Evolutionary conservation across 2,113 vertebrate genomes (phyloP), one percentile per base, ranked within the genome.

Genomic region (Piprites chloris): DNA sequence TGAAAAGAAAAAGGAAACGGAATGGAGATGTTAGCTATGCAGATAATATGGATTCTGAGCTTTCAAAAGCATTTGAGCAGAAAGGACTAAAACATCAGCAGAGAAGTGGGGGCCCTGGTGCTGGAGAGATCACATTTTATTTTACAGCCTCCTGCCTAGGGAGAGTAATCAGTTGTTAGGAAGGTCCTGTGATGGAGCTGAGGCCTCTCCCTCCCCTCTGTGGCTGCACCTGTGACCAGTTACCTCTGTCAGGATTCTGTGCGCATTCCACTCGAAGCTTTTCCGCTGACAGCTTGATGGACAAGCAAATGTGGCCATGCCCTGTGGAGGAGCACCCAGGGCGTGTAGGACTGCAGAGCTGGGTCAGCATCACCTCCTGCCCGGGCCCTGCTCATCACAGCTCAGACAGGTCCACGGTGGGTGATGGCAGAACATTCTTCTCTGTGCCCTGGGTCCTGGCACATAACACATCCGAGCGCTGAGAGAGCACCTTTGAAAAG

Each of bases 11-110:
- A 89, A 76, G 71, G 52, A 77, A 80, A 79, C 39, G 95, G 50
- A 94, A 84, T n/a, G 28, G 78, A 95, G 85, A 94, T 95, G 85
- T 93, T 90, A 87, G 90, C 88, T 91, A 90, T 96, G 90, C 91
- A 95, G 95, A 95, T 93, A 91, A 76, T 82, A 75, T 0, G 80
- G 78, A 81, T 82, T 66, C 58, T n/a, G 58, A 56, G 92, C 87
- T 95, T 95, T 90, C 73, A 92, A 72, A 95, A 87, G 52, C 23
- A 3, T 92, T 84, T 72, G 74, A 89, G 73, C 9, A 0, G 73
- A 95, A 96, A 82, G 55, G 67, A 83, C 84, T 87, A 19, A 94
- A 96, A 79, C 74, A 85, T 42, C 71, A 59, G 55, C 71, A 71
- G 77, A 80, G 75, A 63, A 24, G 4, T 35, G 22, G 35, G n/a